Conservation (phyloP, 2,797 vertebrate genomes). For the Petrocephalus schoutedeni region DNA sequence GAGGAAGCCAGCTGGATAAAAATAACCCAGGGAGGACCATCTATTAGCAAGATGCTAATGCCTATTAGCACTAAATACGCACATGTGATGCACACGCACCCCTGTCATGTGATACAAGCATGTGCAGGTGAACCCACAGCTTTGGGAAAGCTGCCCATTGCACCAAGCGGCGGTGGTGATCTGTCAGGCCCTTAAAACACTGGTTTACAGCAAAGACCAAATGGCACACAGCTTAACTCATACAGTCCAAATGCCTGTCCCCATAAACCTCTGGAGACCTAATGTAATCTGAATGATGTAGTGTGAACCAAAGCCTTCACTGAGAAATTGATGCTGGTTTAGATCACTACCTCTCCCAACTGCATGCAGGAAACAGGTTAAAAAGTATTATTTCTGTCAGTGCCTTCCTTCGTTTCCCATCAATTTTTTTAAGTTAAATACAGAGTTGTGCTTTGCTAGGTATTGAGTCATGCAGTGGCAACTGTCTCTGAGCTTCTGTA, state of each 20-base stretch:
- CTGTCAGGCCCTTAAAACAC: not conserved
- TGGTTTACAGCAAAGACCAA: not conserved
- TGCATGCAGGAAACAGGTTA: not conserved
- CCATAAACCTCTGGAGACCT: not conserved
- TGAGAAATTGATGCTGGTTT: not conserved
- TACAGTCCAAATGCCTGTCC: not conserved
- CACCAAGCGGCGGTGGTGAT: not conserved
- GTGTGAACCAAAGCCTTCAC: not conserved
- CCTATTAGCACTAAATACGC: not conserved
- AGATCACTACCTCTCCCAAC: not conserved
- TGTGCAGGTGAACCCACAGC: not conserved
- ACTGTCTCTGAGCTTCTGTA: not conserved
- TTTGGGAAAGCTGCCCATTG: not conserved
- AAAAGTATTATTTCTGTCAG: not conserved
- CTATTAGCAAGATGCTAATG: not conserved
- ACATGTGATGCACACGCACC: not conserved
- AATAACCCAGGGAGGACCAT: slow-evolving; percentile 5
- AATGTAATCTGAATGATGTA: not conserved
- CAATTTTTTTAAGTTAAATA: not conserved
- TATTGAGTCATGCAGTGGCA: not conserved
- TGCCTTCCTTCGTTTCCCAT: not conserved
- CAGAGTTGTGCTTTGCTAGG: not conserved
- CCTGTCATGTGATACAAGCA: not conserved
- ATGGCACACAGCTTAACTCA: not conserved
- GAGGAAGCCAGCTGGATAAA: not conserved